Evolutionary conservation across 2,113 vertebrate species (phyloP), one percentile per base, ranked within the genome.

Genomic region (Lophotis ruficrista): DNA sequence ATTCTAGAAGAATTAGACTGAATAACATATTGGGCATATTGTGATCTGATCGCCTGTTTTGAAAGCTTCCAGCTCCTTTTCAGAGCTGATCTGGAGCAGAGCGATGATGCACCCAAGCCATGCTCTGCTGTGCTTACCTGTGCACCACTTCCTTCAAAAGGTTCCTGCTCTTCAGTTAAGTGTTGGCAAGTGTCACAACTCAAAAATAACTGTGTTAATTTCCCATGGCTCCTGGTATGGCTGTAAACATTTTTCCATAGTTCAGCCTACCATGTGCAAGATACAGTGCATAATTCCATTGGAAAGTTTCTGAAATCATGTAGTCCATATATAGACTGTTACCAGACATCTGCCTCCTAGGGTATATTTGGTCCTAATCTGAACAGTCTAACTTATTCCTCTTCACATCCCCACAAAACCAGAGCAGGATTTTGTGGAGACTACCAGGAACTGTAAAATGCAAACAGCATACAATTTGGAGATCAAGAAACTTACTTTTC

Each of bases 331-430:
- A 2, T 0, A 61, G 28, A 58, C 33, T 81, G 9, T 69, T 58
- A 50, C 20, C 54, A 77, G 72, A 24, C 21, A 8, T 57, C 64
- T 57, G 20, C 24, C 23, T 87, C 22, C 19, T 35, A 23, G 17
- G 21, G 23, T 57, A 17, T 15, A 2, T 79, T 91, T 0, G 0
- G 5, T 48, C 37, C 43, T 30, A 57, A 83, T 54, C 33, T 18
- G 23, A 24, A 33, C 25, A 50, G 35, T 25, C 27, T n/a, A n/a
- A 65, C 13, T 62, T 69, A 37, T 1, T 77, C 17, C 35, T 90
- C 24, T 68, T 73, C 1, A 4, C 9, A 30, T 70, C 23, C 45
- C 27, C 27, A 13, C 10, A 14, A 66, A 88, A 11, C 53, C n/a
- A 35, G 33, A 90, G 27, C 24, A 83, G 70, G 38, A 31, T 79